Percentiles rank a stretch among this genome's conserved stretches.
Conservation (phyloP, 2,888 invertebrate genomes). For the Epistrophe grossulariae region DNA sequence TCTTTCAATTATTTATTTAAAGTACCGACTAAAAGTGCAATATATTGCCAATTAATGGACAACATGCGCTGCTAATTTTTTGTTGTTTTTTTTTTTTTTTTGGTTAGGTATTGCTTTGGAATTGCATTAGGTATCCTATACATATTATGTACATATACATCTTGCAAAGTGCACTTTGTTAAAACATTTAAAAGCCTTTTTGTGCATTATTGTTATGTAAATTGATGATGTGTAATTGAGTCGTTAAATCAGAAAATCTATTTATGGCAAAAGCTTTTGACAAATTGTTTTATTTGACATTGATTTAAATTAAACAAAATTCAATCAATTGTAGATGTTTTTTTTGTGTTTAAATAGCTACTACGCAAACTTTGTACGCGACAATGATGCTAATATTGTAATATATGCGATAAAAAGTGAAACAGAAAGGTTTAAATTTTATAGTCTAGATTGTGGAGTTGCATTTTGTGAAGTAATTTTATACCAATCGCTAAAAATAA, state of each 20-base stretch:
- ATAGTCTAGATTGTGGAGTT: not conserved
- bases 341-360: not conserved
- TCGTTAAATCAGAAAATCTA: not conserved
- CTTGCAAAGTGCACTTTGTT: not conserved
- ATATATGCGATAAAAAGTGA: not conserved
- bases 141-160: not conserved
- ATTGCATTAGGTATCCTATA: not conserved
- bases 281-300: constrained; percentile 13
- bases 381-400: not conserved
- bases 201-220: not conserved
- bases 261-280: not conserved
- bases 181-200: constrained; percentile 2
- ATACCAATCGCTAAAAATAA: too few relatives aligned
- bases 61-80: not conserved
- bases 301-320: not conserved
- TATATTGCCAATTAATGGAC: not conserved
- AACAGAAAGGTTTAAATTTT: not conserved
- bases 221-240: not conserved
- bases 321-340: not conserved
- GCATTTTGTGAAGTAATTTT: too few relatives aligned
- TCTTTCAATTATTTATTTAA: not conserved
- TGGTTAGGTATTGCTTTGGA: not conserved
- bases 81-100: not conserved
- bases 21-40: not conserved
- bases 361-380: not conserved